Conservation (phyloP, 1,140 invertebrate genomes). For the Diploscapter pachys region DNA sequence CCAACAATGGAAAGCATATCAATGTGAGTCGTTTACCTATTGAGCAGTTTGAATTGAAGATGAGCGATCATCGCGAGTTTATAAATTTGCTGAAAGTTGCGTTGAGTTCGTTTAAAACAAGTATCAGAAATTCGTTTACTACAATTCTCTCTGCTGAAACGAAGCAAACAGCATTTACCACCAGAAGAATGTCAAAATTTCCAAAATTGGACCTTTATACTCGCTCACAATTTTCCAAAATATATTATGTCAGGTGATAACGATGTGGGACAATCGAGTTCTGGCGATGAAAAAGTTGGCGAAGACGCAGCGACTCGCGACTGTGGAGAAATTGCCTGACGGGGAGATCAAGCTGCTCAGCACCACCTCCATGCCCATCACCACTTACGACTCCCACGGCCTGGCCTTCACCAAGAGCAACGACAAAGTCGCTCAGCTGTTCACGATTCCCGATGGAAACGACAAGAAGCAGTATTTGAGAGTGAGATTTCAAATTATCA, state of each 20-base stretch:
- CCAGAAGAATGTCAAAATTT: not conserved
- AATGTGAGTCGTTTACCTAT: not conserved
- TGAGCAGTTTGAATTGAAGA: too few species aligned
- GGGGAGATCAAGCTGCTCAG: constrained; percentile 21
- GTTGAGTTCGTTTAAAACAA: too few species aligned
- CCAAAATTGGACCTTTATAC: not conserved
- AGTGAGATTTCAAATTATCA: constrained; percentile 14
- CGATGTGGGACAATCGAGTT: constrained; percentile 45
- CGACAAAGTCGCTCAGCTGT: constrained; percentile 34
- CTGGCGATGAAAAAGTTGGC: constrained; percentile 40
- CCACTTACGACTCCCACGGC: constrained; percentile 36
- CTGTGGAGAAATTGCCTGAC: constrained; percentile 9
- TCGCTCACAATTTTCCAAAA: not conserved
- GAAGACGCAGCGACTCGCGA: constrained; percentile 34
- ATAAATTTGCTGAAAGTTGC: too few species aligned
- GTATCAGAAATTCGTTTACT: too few species aligned
- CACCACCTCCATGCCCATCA: constrained; percentile 18
- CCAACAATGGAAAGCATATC: constrained; percentile 13
- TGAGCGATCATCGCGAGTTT: too few species aligned
- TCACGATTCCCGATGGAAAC: constrained; percentile 49
- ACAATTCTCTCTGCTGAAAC: too few species aligned
- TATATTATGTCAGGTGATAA: constrained; percentile 34
- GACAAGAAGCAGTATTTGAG: constrained; percentile 51
- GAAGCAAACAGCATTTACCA: too few species aligned
- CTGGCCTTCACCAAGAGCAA: constrained; percentile 36